phyloP scores from a whole-genome alignment of 2,888 invertebrate species.

The Orthosia gracilis region DNA sequence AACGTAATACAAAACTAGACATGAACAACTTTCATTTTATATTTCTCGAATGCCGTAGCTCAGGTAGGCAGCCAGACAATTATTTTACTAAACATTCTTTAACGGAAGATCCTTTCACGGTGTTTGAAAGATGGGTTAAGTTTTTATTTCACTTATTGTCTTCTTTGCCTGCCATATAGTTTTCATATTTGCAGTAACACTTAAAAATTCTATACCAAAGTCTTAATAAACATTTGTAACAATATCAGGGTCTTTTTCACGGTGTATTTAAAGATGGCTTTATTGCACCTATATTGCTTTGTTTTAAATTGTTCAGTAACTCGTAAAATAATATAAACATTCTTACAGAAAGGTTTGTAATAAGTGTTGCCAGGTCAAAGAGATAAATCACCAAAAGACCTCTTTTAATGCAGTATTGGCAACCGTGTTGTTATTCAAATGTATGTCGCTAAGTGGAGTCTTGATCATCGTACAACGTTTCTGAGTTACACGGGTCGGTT shows the following conservation, averaged over 20 bases:
- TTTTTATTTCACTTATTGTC: constrained; percentile 46
- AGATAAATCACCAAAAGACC: constrained; percentile 24
- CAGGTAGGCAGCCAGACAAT: constrained; percentile 71
- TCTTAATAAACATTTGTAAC: too few species aligned
- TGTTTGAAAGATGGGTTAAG: constrained; percentile 39
- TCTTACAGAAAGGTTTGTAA: background rate
- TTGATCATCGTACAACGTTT: constrained; percentile 45
- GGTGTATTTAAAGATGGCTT: too few species aligned
- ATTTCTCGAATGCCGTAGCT: constrained; percentile 71
- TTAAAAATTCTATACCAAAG: too few species aligned
- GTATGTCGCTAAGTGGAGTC: constrained; percentile 50
- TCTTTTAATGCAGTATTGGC: constrained; percentile 37
- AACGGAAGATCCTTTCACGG: constrained; percentile 62
- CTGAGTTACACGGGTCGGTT: constrained; percentile 23
- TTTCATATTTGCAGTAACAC: background rate
- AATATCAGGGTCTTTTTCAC: too few species aligned
- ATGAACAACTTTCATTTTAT: constrained; percentile 77
- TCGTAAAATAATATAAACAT: background rate
- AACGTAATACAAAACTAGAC: constrained; percentile 70
- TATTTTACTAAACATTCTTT: constrained; percentile 61
- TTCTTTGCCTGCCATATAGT: background rate
- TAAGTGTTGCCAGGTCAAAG: constrained; percentile 9
- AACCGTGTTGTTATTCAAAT: constrained; percentile 48
- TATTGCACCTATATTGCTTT: background rate
- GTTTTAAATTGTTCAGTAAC: background rate